Evolutionary conservation across 2,113 vertebrate species (phyloP), one percentile per base, ranked within the genome.

Genomic region (Salvelinus namaycush): DNA sequence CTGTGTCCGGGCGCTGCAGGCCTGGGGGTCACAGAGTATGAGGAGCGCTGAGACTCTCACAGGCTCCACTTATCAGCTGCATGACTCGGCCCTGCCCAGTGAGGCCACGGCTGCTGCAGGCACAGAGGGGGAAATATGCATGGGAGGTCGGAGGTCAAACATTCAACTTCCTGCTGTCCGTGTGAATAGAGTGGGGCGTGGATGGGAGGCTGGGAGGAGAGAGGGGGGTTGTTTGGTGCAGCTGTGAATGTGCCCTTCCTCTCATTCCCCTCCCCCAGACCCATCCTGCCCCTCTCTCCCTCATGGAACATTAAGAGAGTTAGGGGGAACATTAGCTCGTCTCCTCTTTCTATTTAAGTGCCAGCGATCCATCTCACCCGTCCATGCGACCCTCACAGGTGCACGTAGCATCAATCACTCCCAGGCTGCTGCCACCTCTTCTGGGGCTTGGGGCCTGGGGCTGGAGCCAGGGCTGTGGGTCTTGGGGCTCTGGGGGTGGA

Each of bases 101-200:
- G 57, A 20, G 68, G 13, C 24, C 59, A 14, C n/a, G 75, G 68
- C 70, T 39, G 67, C 39, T 44, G 9, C 39, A 44, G 39, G 9
- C 39, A 44, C 39, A 44, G 39, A 44, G 39, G 71, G 83, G 82
- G 76, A 76, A 87, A 83, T 83, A 90, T 86, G 88, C 83, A 87
- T 81, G 39, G 39, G 39, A 44, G 9, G 89, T 89, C 87, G 87
- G 83, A 88, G 86, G 86, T 77, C 84, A 87, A 87, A 83, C 5
- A 34, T 59, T 68, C 66, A 59, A 24, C 85, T 89, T 90, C 91
- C 89, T 90, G 87, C 70, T 73, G n/a, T 29, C 22, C 20, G 68
- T 72, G 82, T 57, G 79, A 80, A n/a, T 80, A 72, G 73, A 71
- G 67, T 83, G 73, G 77, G 79, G 44, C 67, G 65, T 29, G 76